Evolutionary conservation across 2,797 vertebrate genomes (phyloP), one percentile per base, ranked within the genome.

Genomic region (Odontamblyopus rebecca): DNA sequence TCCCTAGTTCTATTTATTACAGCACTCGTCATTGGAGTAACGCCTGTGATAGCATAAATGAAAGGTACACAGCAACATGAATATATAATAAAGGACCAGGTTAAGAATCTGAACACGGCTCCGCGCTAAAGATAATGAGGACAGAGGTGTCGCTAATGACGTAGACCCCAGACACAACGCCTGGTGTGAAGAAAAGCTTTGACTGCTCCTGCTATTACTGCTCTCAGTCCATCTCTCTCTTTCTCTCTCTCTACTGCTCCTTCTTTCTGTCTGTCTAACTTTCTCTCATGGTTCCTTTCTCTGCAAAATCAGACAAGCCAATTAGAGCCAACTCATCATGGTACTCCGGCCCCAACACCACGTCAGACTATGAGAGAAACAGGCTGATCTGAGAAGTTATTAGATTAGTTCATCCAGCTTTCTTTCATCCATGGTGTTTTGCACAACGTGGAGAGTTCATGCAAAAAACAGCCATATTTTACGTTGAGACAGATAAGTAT

Each of bases 391-490:
- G 83, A 81, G 82, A 76, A 89, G 87, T 90, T 88, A 90, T 89
- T 90, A 91, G 88, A 86, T 89, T 86, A 89, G 89, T 89, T 91
- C 89, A 92, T 92, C 84, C 65, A 79, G 86, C 76, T 91, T 88
- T 81, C 82, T 90, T 88, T 90, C 87, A 88, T 90, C 85, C 82
- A 64, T 50, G 71, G 3, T 56, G 69, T 88, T 88, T 81, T 83
- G 29, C 79, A 85, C 80, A 88, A 81, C 75, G 72, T 78, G 80
- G 57, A 57, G 15, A 60, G 57, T 7, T 16, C 15, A 30, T 27
- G 1, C 27, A 30, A 26, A 57, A 57, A 57, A 12, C 41, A 13
- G 41, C 41, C 35, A 38, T 18, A 54, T 6, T 54, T 54, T 54
- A 8, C 4, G 8, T 3, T 0, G 53, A n/a, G 19, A n/a, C 23